Base-by-base conservation (phyloP, 1,140 invertebrate genomes). In the Bombus soroeensis region DNA sequence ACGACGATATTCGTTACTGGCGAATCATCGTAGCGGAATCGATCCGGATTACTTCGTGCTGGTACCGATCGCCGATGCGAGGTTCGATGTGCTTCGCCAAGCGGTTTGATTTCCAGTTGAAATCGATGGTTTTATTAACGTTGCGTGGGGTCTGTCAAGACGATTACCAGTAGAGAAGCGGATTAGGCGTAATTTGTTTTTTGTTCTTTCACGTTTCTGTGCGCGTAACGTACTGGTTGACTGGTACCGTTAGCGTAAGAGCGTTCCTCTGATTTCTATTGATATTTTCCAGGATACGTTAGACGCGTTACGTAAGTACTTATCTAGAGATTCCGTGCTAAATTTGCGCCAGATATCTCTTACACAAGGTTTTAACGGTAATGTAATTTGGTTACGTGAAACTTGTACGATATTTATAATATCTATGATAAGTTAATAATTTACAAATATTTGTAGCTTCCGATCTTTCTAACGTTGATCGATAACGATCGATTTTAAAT, bases 21-120 rank as follows among this genome's bases (percentile, higher is more conserved):
- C 41, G 76, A 84, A 79, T 70, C 79, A 79, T 53, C 82, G 64
- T 8, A 1, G 41, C 9, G 25, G 70, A 71, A 71, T 41, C 70
- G 70, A 41, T 53, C 47, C 47, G 47, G 47, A 53, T 53, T 53
- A 53, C 5, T 53, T 53, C 5, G 47, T 22, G 47, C 47, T 53
- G 47, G 70, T 68, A 62, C 28, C 59, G 59, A 62, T 18, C 47
- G 1, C 18, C 47, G 47, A 18, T 34, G 32, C n/a, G 66, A 68
- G 12, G 18, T 13, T 70, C 37, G 68, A 70, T 12, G 70, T 53
- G 47, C 47, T 53, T 53, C 47, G 18, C 47, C 47, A 53, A 53
- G 47, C 47, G 47, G 47, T 28, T 71, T 28, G 37, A 41, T 71
- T 71, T 34, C 10, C 25, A 39, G 25, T 32, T 73, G 6, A 43